Conservation (phyloP, 2,113 vertebrate species). For the Vulpes vulpes region DNA sequence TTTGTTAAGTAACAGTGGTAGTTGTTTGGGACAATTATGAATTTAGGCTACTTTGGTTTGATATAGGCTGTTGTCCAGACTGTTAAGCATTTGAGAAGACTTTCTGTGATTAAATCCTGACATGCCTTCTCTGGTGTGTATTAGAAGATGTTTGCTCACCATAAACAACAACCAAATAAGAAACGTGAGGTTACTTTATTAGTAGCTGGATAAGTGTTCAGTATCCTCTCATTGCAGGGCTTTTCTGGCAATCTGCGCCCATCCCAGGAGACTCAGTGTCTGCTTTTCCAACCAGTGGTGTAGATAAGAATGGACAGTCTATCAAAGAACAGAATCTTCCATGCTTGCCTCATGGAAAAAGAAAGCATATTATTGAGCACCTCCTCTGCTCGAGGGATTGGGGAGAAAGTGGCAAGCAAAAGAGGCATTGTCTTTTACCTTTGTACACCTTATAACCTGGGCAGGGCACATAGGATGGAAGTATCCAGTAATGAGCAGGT, state of each 20-base stretch:
- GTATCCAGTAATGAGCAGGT: background rate
- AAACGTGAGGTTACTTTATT: background rate
- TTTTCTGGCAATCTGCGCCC: background rate
- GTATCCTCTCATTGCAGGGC: background rate
- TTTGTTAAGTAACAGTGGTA: too few relatives aligned
- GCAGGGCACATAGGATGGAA: background rate
- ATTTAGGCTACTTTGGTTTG: background rate
- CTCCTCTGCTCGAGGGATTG: background rate
- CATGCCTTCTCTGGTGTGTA: background rate
- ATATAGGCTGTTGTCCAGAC: background rate
- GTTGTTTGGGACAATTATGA: background rate
- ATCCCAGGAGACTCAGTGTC: background rate
- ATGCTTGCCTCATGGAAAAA: background rate
- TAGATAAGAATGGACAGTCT: background rate
- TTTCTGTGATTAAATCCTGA: slow-evolving; percentile 8
- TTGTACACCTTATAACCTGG: background rate
- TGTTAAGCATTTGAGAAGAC: background rate
- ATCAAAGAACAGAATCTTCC: background rate
- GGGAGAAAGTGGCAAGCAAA: background rate
- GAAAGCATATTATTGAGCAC: background rate
- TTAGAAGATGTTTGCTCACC: background rate
- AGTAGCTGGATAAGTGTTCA: background rate
- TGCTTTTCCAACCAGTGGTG: background rate
- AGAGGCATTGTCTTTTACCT: background rate
- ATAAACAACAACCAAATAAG: background rate